Base-by-base conservation (phyloP, 2,888 invertebrate species). In the Troilus luridus region DNA sequence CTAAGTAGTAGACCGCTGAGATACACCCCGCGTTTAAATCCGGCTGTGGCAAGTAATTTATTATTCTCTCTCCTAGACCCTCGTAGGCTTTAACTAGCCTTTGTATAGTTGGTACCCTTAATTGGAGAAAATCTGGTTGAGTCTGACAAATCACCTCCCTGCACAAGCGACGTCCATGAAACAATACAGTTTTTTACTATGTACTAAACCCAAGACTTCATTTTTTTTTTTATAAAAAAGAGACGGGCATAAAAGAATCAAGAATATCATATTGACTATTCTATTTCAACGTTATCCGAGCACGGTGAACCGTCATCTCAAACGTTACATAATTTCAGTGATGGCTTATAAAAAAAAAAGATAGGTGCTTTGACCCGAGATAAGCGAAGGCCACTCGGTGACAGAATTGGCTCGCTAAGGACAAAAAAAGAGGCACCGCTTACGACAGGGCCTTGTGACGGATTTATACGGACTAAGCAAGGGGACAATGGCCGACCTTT, bases 361-460 rank as follows among this genome's bases (percentile, higher is more conserved):
- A 56, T 58, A 85, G 85, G 85, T 85, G 85, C 85, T 85, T 85
- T 85, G 85, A 85, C n/a, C 85, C n/a, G 85, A 19, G 56, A 85
- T 85, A 85, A 85, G 85, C 85, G 85, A 85, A 85, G 85, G 85
- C 54, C 85, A n/a, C 54, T 54, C 85, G 85, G 56, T 85, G 85
- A 85, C 85, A 85, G 85, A 85, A 85, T 56, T 85, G 1, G 85
- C 85, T 58, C n/a, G 56, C 56, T 85, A 56, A 85, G 54, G 85
- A 85, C 56, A 85, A 85, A 85, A 85, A 85, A 85, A 85, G 56
- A 85, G 85, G 85, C 85, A 85, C 85, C 85, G 85, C 56, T 85
- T 85, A 85, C 85, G 85, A 85, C 85, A 85, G 85, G 85, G 41
- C 85, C 85, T 85, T 85, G 85, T 85, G 85, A 85, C 56, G 85